Conservation (phyloP, 1,140 invertebrate genomes). For the Eubasilissa regina region DNA sequence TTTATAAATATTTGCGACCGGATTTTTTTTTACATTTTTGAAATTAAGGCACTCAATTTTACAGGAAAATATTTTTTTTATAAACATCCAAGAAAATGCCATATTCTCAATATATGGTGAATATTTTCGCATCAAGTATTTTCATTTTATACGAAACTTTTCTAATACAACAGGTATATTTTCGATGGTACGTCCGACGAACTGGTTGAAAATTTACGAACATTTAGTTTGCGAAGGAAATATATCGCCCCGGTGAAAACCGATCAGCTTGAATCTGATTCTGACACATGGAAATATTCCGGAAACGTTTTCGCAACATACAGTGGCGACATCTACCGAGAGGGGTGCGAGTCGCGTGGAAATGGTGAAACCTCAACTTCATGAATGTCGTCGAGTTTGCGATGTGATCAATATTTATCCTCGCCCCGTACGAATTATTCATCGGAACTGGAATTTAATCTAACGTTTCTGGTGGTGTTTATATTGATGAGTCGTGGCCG, state of each 20-base stretch:
- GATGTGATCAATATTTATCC: too few relatives aligned
- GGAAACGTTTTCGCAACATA: neutral
- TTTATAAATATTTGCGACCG: too few relatives aligned
- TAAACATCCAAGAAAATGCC: too few relatives aligned
- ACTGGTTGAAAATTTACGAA: neutral
- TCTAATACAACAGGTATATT: neutral
- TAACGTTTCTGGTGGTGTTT: too few relatives aligned
- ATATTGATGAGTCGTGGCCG: too few relatives aligned
- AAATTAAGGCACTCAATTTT: too few relatives aligned
- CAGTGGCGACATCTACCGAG: constrained; percentile 26
- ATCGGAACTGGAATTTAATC: too few relatives aligned
- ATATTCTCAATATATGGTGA: neutral
- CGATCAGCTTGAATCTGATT: neutral
- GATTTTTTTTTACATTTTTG: too few relatives aligned
- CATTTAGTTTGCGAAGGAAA: neutral
- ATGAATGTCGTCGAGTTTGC: too few relatives aligned
- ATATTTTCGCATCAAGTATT: neutral
- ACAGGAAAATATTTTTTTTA: too few relatives aligned
- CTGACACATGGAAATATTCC: constrained; percentile 24
- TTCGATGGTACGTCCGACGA: neutral
- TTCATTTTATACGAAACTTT: too few relatives aligned
- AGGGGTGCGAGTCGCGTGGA: neutral
- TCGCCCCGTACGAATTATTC: too few relatives aligned
- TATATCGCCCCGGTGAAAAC: neutral
- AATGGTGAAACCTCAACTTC: neutral